Base-by-base conservation (phyloP, 2,888 invertebrate genomes). In the Drosophila siamana region DNA sequence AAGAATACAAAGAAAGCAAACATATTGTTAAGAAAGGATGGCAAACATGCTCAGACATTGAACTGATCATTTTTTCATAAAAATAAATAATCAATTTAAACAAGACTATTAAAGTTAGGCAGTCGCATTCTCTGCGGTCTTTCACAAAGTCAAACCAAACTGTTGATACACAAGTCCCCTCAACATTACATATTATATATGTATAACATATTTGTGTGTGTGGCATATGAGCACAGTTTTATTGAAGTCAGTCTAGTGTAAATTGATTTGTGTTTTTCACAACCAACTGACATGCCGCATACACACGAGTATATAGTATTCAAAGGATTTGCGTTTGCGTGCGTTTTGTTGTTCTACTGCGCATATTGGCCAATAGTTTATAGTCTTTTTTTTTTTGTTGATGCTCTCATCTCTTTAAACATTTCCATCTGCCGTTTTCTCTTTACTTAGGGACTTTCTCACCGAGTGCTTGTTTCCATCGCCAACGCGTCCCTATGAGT, bases 381-480 rank as follows among this genome's bases (percentile, higher is more conserved):
- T 15, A 38, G 33, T n/a, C 36, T 6, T 50, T 33, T n/a, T 3
- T 13, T 36, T 40, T 46, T 48, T 59, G 33, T 40, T 28, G n/a
- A 26, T 36, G 26, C 28, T 9, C 8, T 6, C 8, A 7, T 15
- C 15, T 16, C 11, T 48, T 6, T 4, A 30, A 15, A 38, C 15
- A 38, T 38, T 7, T 13, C 11, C 16, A 41, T 52, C 8, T 54
- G 15, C 11, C 28, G 16, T 24, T 50, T 4, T 15, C 13, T 16
- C 24, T 30, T 16, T 19, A 15, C 7, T 30, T 33, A 94, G 94
- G 88, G 93, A 94, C 72, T 93, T 93, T 43, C 93, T 94, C 40
- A 93, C 93, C 28, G 94, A 94, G 91, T 94, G 94, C 86, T 92
- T 94, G 91, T 94, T 94, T 56, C 92, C 94, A 28, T 94, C 94